phyloP scores from a whole-genome alignment of 1,140 invertebrate species.

The Ruditapes philippinarum region DNA sequence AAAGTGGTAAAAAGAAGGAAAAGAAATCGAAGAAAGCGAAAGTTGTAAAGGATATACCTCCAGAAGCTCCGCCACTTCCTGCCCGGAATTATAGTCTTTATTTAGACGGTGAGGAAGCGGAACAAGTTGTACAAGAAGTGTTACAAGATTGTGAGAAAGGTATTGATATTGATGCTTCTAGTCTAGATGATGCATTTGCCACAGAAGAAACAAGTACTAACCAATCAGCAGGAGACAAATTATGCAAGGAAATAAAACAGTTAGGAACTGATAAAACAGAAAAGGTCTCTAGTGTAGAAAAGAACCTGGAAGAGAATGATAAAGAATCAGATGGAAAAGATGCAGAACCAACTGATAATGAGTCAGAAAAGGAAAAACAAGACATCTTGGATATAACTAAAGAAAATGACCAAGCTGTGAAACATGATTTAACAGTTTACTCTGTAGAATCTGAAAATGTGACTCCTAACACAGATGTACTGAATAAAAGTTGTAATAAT shows the following conservation, averaged over 20 bases:
- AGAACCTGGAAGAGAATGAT: too few relatives aligned
- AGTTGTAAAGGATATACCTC: background rate
- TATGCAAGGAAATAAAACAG: background rate
- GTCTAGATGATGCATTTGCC: slow-evolving; percentile 32
- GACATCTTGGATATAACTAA: background rate
- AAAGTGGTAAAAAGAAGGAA: slow-evolving; percentile 8
- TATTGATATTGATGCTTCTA: background rate
- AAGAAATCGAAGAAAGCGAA: slow-evolving; percentile 1
- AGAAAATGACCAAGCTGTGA: background rate
- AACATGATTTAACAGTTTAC: background rate
- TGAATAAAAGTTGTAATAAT: background rate
- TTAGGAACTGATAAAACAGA: too few relatives aligned
- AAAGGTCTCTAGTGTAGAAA: too few relatives aligned
- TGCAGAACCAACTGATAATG: too few relatives aligned
- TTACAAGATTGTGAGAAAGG: background rate
- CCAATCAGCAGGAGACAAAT: too few relatives aligned
- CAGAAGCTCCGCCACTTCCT: slow-evolving; percentile 51
- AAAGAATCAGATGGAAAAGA: too few relatives aligned
- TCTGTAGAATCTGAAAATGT: background rate
- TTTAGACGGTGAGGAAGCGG: slow-evolving; percentile 54
- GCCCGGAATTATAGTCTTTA: slow-evolving; percentile 61
- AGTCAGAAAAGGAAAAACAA: background rate
- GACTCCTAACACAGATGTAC: background rate
- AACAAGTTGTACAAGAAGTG: slow-evolving; percentile 12
- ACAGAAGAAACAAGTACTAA: too few relatives aligned